These are phyloP conservation scores for Lampris incognitus DNA, from an alignment of 2,113 vertebrate species.

Conservation along the genomic window DNA sequence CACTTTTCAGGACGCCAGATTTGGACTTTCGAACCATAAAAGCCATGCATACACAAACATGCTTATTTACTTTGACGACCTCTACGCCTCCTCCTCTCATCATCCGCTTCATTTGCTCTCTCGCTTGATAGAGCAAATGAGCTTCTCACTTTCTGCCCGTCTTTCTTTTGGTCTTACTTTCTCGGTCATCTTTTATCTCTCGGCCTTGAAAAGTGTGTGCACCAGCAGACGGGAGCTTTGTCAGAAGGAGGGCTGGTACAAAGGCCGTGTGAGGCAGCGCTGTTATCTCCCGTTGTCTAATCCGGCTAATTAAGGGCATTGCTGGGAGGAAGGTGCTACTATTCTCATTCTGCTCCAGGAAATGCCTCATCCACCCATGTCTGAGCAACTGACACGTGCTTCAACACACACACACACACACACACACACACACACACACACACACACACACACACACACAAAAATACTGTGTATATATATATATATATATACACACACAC, in stretches of 20 bases:
- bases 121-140: too few species aligned
- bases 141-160: conserved; percentile 5
- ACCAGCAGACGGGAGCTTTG: conserved; percentile 44
- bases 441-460: neutral
- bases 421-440: neutral
- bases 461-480: neutral
- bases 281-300: conserved; percentile 69
- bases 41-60: conserved; percentile 18
- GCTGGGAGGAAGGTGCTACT: conserved; percentile 70
- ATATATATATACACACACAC: neutral
- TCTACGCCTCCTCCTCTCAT: too few species aligned
- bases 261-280: conserved; percentile 58
- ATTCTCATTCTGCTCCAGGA: conserved; percentile 68
- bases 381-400: conserved; percentile 49
- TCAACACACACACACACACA: conserved; percentile 26
- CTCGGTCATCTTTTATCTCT: neutral
- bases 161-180: neutral
- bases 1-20: conserved; percentile 55
- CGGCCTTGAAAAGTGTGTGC: conserved; percentile 40
- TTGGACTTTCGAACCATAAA: conserved; percentile 42
- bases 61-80: too few species aligned
- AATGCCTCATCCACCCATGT: conserved; percentile 56
- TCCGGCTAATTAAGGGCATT: conserved; percentile 77
- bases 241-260: conserved; percentile 53
- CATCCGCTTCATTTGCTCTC: too few species aligned